These are phyloP conservation scores for Calliphora vomitoria DNA, from an alignment of 2,888 invertebrate species.

Conservation along the genomic window DNA sequence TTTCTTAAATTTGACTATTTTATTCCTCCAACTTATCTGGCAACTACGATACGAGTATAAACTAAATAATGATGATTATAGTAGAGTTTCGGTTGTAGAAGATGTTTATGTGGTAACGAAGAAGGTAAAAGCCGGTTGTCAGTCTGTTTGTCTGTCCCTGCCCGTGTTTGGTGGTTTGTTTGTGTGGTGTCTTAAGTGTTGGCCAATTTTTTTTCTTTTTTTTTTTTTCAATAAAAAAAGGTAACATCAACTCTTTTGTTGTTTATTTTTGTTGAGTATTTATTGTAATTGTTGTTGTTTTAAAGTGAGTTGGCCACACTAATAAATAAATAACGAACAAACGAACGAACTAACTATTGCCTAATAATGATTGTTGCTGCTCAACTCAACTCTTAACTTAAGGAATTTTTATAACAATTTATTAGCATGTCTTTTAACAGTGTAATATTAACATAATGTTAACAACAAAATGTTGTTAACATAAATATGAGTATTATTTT, in stretches of 20 bases:
- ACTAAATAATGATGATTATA: neutral
- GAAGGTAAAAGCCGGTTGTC: constrained; percentile 67
- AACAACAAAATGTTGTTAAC: constrained; percentile 24
- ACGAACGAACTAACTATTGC: constrained; percentile 40
- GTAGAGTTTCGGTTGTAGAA: constrained; percentile 28
- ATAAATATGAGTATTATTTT: constrained; percentile 6
- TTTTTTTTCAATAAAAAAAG: constrained; percentile 16
- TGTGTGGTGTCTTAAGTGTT: constrained; percentile 42
- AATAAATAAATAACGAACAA: constrained; percentile 44
- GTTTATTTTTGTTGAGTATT: constrained; percentile 21
- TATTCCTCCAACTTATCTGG: constrained; percentile 2
- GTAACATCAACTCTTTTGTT: constrained; percentile 53
- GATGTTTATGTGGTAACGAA: constrained; percentile 35
- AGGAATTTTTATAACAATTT: constrained; percentile 54
- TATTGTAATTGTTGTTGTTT: constrained; percentile 47
- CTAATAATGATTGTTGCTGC: constrained; percentile 55
- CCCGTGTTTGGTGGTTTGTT: constrained; percentile 25
- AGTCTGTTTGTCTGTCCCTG: constrained; percentile 12
- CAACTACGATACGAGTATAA: too few species aligned
- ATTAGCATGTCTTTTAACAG: constrained; percentile 47
- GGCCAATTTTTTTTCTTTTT: constrained; percentile 59
- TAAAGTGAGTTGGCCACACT: constrained; percentile 40
- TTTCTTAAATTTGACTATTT: neutral
- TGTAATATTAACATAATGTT: neutral
- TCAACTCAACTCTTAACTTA: constrained; percentile 31